phyloP scores from a whole-genome alignment of 2,113 vertebrate genomes.

The Neopipo cinnamomea region DNA sequence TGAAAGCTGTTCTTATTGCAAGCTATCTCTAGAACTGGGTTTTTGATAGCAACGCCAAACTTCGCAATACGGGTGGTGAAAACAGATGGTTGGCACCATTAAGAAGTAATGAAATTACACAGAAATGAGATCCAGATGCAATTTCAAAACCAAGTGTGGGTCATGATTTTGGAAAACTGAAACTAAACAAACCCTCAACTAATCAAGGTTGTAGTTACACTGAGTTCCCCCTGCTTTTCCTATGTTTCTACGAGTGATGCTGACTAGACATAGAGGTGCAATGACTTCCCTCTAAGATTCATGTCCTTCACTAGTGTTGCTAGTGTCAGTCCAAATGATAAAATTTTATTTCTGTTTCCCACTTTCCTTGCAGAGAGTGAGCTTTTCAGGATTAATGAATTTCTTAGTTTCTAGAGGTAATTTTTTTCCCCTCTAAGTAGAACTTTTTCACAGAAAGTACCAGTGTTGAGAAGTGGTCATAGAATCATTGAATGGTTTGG shows the following conservation, averaged over 20 bases:
- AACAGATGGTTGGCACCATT: not conserved
- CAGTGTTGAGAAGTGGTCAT: not conserved
- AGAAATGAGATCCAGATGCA: not conserved
- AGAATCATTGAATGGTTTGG: not conserved
- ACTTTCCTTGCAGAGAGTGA: not conserved
- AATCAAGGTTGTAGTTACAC: not conserved
- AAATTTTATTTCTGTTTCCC: not conserved
- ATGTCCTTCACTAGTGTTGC: not conserved
- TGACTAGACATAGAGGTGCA: not conserved
- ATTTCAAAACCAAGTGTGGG: not conserved
- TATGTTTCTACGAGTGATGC: not conserved
- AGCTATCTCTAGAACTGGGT: not conserved
- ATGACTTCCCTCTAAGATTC: not conserved
- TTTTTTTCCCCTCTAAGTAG: not conserved
- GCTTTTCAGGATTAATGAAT: not conserved
- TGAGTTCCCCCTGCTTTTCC: not conserved
- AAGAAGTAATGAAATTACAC: not conserved
- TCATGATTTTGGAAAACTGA: not conserved
- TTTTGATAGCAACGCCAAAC: not conserved
- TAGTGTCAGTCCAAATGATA: not conserved
- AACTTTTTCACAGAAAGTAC: not conserved
- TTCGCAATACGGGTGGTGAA: not conserved
- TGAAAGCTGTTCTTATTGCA: not conserved
- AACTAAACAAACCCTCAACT: not conserved
- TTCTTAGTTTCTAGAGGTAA: not conserved